A percentile compares a stretch with the other conserved stretches of the same genome.
These are phyloP conservation scores for Myotis myotis DNA, from an alignment of 2,797 vertebrate genomes.

Conservation along the genomic window DNA sequence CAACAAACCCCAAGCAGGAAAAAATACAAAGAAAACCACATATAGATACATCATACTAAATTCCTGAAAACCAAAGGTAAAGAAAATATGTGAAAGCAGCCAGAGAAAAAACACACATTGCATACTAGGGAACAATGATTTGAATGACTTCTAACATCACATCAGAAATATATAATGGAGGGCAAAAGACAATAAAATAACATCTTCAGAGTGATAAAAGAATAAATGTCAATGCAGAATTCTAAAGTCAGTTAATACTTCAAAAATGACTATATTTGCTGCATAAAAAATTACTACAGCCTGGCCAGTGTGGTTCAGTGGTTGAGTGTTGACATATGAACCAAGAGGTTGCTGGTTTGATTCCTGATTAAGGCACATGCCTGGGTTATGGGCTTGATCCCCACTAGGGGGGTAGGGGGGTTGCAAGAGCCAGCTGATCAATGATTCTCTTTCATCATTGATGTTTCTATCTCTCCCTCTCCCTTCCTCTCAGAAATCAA, in stretches of 20 bases:
- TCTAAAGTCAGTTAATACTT: neutral
- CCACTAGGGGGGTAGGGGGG: too few relatives aligned
- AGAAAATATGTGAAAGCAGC: neutral
- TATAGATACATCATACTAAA: neutral
- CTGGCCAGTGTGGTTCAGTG: too few relatives aligned
- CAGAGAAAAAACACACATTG: neutral
- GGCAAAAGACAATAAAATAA: neutral
- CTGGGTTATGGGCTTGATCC: too few relatives aligned
- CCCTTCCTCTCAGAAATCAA: too few relatives aligned
- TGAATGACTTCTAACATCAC: neutral
- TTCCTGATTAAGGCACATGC: too few relatives aligned
- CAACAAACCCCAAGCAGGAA: neutral
- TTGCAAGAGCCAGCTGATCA: too few relatives aligned
- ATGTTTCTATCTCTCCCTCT: too few relatives aligned
- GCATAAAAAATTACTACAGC: neutral
- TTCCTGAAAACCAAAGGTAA: conserved; percentile 15
- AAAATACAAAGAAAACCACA: neutral
- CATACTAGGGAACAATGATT: neutral
- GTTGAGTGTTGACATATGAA: too few relatives aligned
- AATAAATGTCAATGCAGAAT: neutral
- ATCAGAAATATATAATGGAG: neutral
- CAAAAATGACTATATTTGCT: neutral
- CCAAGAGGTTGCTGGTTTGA: too few relatives aligned
- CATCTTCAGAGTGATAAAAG: neutral
- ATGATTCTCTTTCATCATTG: too few relatives aligned